Evolutionary conservation across 2,797 vertebrate species (phyloP), one percentile per base, ranked within the genome.

Genomic region (Myotis planiceps): DNA sequence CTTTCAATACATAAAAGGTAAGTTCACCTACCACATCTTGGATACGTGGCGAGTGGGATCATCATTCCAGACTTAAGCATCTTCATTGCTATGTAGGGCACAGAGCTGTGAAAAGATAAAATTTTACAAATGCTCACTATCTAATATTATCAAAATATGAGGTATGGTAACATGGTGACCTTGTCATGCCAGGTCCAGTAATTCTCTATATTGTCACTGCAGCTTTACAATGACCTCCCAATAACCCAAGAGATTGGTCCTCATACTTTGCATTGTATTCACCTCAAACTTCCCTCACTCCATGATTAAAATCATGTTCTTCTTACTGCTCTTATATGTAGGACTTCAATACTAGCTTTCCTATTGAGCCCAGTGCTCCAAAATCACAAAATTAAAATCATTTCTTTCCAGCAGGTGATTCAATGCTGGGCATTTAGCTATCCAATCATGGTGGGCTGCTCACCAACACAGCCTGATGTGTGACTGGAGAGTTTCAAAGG

Each of bases 311-410:
- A 49, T 65, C 15, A 51, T 29, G 75, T 90, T 76, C 34, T 37
- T 65, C 19, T 23, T 32, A 49, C 29, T 39, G 42, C 21, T 88
- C 60, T 5, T 18, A 19, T 34, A 14, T 21, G 13, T n/a, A 55
- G 5, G 16, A 4, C 32, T 86, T 79, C 42, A 39, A 14, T 34
- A 63, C 14, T 15, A 53, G 42, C 42, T 86, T 88, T 79, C 23
- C 32, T 51, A 6, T 27, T 39, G 63, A 83, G 5, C 19, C 25
- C 66, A 15, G 8, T 10, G 2, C n/a, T 93, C 32, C 71, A 81
- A 96, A 84, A 34, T 71, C n/a, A 39, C 13, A 81, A 68, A 66
- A 74, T 76, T 53, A 72, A 95, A 95, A 69, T n/a, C 68, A 45
- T 55, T 76, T 81, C 29, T 76, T 84, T 68, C 1, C 51, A 79